phyloP scores from a whole-genome alignment of 2,888 invertebrate genomes.

The Acleris emargana region DNA sequence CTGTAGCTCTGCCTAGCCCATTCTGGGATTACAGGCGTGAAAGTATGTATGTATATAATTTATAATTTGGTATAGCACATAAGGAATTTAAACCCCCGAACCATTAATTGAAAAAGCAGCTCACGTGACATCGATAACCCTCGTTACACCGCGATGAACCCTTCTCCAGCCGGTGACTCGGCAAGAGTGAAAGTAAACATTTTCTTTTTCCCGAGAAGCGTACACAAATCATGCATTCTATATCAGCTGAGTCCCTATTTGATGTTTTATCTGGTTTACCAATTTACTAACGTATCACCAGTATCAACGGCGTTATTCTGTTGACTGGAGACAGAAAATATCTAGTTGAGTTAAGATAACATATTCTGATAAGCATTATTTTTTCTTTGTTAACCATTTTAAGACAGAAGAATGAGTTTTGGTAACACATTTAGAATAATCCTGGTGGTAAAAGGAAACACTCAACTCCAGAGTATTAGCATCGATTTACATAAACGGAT shows the following conservation, averaged over 20 bases:
- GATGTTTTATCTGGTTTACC: conserved; percentile 24
- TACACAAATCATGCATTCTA: conserved; percentile 56
- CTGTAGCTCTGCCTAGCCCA: too few species aligned
- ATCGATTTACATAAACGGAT: conserved; percentile 74
- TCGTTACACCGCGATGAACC: conserved; percentile 42
- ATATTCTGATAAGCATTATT: too few species aligned
- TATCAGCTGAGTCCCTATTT: conserved; percentile 49
- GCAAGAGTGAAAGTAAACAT: conserved; percentile 49
- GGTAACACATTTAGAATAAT: conserved; percentile 10
- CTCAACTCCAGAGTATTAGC: conserved; percentile 59
- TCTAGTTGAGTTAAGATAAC: too few species aligned
- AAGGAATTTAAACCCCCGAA: background rate
- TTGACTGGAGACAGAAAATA: too few species aligned
- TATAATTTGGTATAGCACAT: too few species aligned
- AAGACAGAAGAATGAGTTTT: background rate
- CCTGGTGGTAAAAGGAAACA: conserved; percentile 39
- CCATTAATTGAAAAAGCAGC: conserved; percentile 35
- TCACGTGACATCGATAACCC: conserved; percentile 39
- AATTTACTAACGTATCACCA: too few species aligned
- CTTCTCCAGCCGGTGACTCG: conserved; percentile 51
- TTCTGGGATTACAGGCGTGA: too few species aligned
- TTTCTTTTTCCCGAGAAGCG: conserved; percentile 49
- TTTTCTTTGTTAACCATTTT: too few species aligned
- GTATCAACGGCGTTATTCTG: too few species aligned
- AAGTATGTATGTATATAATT: too few species aligned